Conservation (phyloP, 1,140 invertebrate genomes). For the Ceratina australensis region DNA sequence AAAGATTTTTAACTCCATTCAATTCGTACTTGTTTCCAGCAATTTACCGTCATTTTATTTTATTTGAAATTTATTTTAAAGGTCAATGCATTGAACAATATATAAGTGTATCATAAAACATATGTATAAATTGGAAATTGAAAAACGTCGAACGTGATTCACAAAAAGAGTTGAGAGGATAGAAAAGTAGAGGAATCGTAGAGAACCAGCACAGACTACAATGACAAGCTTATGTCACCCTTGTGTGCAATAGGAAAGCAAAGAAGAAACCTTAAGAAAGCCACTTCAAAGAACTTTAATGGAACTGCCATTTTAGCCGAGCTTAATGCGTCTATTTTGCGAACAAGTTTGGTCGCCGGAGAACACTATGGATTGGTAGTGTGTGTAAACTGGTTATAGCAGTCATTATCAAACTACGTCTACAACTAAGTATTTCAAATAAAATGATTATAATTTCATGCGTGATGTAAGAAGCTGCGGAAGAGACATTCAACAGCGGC, state of each 20-base stretch:
- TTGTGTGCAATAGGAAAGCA: conserved; percentile 30
- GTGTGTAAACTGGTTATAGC: not conserved
- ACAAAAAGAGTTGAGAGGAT: no score
- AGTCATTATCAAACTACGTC: conserved; percentile 4
- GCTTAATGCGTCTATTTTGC: conserved; percentile 18
- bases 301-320: not conserved
- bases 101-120: no score
- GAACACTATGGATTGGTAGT: not conserved
- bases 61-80: no score
- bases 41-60: no score
- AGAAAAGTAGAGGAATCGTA: no score
- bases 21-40: no score
- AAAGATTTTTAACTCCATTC: no score
- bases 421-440: no score
- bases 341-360: not conserved
- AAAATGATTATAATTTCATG: no score
- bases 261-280: conserved; percentile 37
- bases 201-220: conserved; percentile 2
- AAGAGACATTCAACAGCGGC: no score
- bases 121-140: not conserved
- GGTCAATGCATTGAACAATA: no score
- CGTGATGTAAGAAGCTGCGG: no score
- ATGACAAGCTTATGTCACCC: conserved; percentile 22
- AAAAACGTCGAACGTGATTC: not conserved
- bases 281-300: conserved; percentile 19